Evolutionary conservation across 2,888 invertebrate species (phyloP).

Genomic region (Adela reaumurella): DNA sequence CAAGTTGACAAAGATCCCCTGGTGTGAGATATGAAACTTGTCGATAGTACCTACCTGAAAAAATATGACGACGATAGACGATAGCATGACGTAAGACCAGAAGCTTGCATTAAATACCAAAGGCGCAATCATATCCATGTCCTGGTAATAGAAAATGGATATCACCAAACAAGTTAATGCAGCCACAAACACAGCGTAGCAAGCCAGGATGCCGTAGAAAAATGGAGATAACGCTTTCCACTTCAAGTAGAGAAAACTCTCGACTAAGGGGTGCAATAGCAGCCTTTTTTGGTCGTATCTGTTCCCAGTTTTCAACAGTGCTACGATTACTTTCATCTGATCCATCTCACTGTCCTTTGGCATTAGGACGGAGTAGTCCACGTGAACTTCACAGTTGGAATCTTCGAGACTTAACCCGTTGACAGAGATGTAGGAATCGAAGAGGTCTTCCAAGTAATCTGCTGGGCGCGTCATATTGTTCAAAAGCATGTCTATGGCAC

Average conservation of each 20-base stretch:
- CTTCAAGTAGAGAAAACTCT: conserved; percentile 54
- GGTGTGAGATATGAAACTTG: too few species aligned
- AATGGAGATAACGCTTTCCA: conserved; percentile 53
- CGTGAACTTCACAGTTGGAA: conserved; percentile 37
- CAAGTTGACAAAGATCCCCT: too few species aligned
- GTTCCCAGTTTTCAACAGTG: conserved; percentile 50
- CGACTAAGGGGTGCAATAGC: conserved; percentile 53
- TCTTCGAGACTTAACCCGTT: conserved; percentile 40
- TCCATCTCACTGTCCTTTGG: conserved; percentile 39
- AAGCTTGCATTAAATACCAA: conserved; percentile 23
- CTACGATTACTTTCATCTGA: conserved; percentile 55
- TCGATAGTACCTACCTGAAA: conserved; percentile 47
- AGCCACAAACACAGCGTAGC: conserved; percentile 45
- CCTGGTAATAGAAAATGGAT: conserved; percentile 44
- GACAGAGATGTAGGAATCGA: conserved; percentile 46
- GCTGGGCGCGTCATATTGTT: conserved; percentile 51
- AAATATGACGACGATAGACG: conserved; percentile 29
- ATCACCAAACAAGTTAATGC: conserved; percentile 46
- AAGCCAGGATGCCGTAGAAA: conserved; percentile 47
- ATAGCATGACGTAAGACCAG: conserved; percentile 38
- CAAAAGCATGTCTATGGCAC: conserved; percentile 51
- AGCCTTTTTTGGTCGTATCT: conserved; percentile 41
- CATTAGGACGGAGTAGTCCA: conserved; percentile 49
- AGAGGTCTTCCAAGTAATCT: conserved; percentile 47
- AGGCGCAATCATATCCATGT: conserved; percentile 26